Conservation (phyloP, 2,113 vertebrate genomes). For the Dasypus novemcinctus region DNA sequence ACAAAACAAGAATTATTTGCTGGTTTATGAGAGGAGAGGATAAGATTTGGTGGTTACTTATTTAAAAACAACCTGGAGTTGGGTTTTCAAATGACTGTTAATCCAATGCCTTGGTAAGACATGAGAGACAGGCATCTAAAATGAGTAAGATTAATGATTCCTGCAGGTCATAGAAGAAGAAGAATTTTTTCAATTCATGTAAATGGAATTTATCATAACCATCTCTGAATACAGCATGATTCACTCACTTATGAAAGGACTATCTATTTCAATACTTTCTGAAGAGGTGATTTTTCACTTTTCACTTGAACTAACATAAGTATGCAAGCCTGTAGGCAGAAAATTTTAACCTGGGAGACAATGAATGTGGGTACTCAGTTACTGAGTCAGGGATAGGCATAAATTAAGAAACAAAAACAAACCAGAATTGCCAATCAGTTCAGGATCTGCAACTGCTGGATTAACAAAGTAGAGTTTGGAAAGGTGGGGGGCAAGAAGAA, state of each 20-base stretch:
- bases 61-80: constrained; percentile 19
- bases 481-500: background rate
- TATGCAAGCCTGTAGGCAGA: constrained; percentile 26
- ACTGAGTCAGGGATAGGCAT: background rate
- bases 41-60: constrained; percentile 20
- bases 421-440: background rate
- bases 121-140: constrained; percentile 37
- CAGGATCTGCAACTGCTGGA: background rate
- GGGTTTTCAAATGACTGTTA: constrained; percentile 28
- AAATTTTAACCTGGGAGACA: constrained; percentile 42
- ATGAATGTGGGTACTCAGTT: background rate
- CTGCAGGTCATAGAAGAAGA: constrained; percentile 55
- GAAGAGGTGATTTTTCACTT: constrained; percentile 64
- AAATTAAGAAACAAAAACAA: constrained; percentile 36
- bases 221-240: constrained; percentile 55
- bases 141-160: constrained; percentile 69
- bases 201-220: constrained; percentile 62
- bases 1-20: constrained; percentile 19
- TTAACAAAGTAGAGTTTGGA: constrained; percentile 36
- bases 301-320: constrained; percentile 4
- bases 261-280: background rate
- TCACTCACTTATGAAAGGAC: constrained; percentile 55
- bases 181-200: background rate
- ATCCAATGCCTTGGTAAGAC: constrained; percentile 22
- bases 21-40: background rate